These are phyloP conservation scores for Noctua pronuba DNA, from an alignment of 2,888 invertebrate species.

Conservation along the genomic window DNA sequence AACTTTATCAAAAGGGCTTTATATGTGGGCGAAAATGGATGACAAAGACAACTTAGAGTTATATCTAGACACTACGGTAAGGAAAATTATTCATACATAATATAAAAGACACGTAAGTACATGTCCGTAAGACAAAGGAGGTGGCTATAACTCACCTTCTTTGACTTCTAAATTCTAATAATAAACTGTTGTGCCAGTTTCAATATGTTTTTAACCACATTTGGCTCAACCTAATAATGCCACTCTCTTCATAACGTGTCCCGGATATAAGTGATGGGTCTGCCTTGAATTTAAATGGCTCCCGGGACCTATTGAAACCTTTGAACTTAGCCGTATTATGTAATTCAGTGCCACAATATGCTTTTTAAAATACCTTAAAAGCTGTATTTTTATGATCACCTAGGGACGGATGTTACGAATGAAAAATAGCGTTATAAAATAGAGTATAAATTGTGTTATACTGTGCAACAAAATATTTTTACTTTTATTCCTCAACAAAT, in stretches of 20 bases:
- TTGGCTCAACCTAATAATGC: background rate
- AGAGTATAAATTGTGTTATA: constrained; percentile 1
- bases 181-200: background rate
- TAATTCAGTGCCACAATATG: background rate
- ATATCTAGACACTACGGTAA: too few species aligned
- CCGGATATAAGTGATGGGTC: constrained; percentile 19
- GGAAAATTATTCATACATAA: background rate
- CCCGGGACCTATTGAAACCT: constrained; percentile 10
- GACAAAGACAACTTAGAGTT: background rate
- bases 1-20: background rate
- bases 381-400: constrained; percentile 2
- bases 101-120: background rate
- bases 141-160: background rate
- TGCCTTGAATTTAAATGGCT: constrained; percentile 21
- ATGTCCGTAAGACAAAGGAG: background rate
- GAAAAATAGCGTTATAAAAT: constrained; percentile 1
- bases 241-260: background rate
- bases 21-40: background rate
- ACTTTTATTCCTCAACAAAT: constrained; percentile 18
- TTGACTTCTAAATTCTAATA: background rate
- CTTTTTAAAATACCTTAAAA: background rate
- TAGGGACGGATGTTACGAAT: background rate
- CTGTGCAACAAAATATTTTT: constrained; percentile 23
- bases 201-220: constrained; percentile 14
- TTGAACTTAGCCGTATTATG: background rate